Percentiles rank a stretch among this genome's conserved stretches.
These are phyloP conservation scores for Psix sp. DNA, from an alignment of 1,140 invertebrate species.

Conservation along the genomic window DNA sequence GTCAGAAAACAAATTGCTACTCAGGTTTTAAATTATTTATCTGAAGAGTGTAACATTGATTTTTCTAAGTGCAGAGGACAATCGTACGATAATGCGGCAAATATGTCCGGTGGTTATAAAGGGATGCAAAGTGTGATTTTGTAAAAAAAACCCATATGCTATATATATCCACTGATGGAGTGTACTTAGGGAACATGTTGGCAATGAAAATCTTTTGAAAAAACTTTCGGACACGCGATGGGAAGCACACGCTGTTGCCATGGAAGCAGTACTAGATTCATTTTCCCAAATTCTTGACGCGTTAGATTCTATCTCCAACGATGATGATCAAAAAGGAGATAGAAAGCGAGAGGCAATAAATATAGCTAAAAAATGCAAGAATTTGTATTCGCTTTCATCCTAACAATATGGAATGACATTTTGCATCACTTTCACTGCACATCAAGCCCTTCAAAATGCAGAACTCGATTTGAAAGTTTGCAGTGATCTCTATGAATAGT, in stretches of 20 bases:
- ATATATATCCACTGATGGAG: slow-evolving; percentile 41
- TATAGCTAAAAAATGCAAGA: slow-evolving; percentile 30
- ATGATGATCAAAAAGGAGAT: slow-evolving; percentile 43
- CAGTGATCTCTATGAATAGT: too few relatives aligned
- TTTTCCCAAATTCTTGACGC: slow-evolving; percentile 36
- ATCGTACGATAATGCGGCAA: slow-evolving; percentile 67
- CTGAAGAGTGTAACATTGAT: too few relatives aligned
- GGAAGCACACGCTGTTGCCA: slow-evolving; percentile 25
- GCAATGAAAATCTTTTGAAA: slow-evolving; percentile 30
- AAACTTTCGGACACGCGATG: slow-evolving; percentile 29
- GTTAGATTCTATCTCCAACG: slow-evolving; percentile 22
- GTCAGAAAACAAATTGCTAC: slow-evolving; percentile 52
- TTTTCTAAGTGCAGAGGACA: slow-evolving; percentile 66
- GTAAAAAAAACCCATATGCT: slow-evolving; percentile 13
- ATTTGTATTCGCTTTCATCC: slow-evolving; percentile 32
- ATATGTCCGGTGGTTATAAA: slow-evolving; percentile 61
- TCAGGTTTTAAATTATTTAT: slow-evolving; percentile 57
- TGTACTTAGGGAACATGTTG: slow-evolving; percentile 32
- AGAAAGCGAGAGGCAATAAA: slow-evolving; percentile 35
- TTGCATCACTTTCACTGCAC: too few relatives aligned
- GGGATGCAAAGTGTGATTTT: slow-evolving; percentile 13
- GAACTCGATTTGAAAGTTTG: too few relatives aligned
- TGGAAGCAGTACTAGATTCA: slow-evolving; percentile 17
- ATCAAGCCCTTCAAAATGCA: too few relatives aligned
- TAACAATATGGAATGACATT: too few relatives aligned